Evolutionary conservation across 2,113 vertebrate genomes (phyloP), one percentile per base, ranked within the genome.

Genomic region (Falco punctatus): DNA sequence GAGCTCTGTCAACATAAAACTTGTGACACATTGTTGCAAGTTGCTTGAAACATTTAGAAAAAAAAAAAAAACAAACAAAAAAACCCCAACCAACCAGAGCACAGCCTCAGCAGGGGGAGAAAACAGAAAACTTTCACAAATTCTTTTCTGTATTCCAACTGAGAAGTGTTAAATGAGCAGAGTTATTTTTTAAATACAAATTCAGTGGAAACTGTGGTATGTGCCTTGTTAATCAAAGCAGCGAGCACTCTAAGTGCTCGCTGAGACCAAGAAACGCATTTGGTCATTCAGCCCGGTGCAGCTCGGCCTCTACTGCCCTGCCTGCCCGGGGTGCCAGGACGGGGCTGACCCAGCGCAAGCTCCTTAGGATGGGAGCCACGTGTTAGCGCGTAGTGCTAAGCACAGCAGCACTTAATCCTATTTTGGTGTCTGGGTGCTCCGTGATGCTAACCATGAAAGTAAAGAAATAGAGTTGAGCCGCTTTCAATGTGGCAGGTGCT

Each of bases 281-380:
- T 1, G 14, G 4, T 35, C 24, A 26, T 42, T 74, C 54, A 44
- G 38, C 49, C 26, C 38, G 8, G 42, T 23, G 51, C 80, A 70
- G 86, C 86, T 80, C 24, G 59, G 59, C 35, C 58, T 52, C 7
- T 54, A 0, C 57, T 24, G 54, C 61, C 73, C 49, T 85, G 87
- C 66, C 66, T 52, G 54, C 5, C 67, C 52, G 40, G 19, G 74
- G 35, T 87, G 84, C 70, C 59, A 15, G 23, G 44, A 15, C 23
- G 58, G 48, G 42, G 18, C 82, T 78, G 94, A 67, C 64, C 92
- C 92, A 66, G 16, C 69, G 80, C 86, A 81, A 55, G 82, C 96
- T 96, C 69, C 93, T 86, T 94, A 69, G 95, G 82, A 59, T 27
- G 61, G 59, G 22, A 81, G 65, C 93, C 95, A 96, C 65, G 24